phyloP scores from a whole-genome alignment of 1,140 invertebrate species.

The Diorhabda carinulata region DNA sequence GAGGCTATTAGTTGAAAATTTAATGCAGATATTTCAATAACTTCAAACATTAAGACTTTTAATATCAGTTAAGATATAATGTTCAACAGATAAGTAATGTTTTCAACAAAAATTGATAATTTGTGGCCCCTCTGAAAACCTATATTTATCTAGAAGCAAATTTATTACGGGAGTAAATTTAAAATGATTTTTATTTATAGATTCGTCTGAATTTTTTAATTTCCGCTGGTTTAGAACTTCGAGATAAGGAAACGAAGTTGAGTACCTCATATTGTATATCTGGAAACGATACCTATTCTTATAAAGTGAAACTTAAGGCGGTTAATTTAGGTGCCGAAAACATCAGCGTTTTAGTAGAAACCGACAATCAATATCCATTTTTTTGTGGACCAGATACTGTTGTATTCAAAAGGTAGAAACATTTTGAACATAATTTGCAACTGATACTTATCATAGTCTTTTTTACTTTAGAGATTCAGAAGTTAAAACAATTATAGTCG shows the following conservation, averaged over 20 bases:
- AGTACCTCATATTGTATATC: conserved; percentile 48
- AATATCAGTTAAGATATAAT: too few relatives aligned
- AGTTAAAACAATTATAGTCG: conserved; percentile 53
- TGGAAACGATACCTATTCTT: conserved; percentile 48
- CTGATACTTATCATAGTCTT: background rate
- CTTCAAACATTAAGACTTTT: too few relatives aligned
- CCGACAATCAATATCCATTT: conserved; percentile 49
- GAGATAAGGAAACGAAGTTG: conserved; percentile 23
- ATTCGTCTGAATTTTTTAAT: conserved; percentile 49
- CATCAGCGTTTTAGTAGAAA: conserved; percentile 57
- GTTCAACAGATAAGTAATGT: too few relatives aligned
- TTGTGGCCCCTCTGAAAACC: too few relatives aligned
- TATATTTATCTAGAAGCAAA: too few relatives aligned
- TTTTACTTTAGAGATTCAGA: conserved; percentile 50
- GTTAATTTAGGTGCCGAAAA: conserved; percentile 55
- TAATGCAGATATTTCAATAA: too few relatives aligned
- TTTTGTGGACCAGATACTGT: conserved; percentile 52
- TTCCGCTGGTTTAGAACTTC: conserved; percentile 48
- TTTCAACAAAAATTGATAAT: too few relatives aligned
- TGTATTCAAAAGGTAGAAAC: conserved; percentile 47
- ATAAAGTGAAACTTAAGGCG: conserved; percentile 53
- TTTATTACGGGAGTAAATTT: background rate
- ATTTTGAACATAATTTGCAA: too few relatives aligned
- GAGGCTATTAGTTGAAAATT: too few relatives aligned
- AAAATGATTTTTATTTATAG: background rate